Evolutionary conservation across 2,797 vertebrate genomes (phyloP).

Genomic region (Atherinosoma microstoma): DNA sequence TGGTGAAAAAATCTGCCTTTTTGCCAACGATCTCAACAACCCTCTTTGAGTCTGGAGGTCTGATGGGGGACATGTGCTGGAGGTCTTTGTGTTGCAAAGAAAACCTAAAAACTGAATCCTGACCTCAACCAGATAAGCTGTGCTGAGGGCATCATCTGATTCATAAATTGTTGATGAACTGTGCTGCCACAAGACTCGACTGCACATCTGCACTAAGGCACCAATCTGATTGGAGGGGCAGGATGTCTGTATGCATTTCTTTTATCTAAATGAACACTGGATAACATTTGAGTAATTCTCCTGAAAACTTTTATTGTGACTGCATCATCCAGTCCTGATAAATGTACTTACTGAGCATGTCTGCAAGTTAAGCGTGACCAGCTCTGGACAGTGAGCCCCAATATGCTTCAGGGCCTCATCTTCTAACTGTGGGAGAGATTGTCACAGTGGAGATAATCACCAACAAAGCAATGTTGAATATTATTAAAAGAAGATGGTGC

Average conservation of each 20-base stretch:
- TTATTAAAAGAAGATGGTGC: background rate
- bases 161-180: background rate
- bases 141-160: background rate
- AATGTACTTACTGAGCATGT: slow-evolving; percentile 91
- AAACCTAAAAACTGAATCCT: background rate
- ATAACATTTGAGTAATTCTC: background rate
- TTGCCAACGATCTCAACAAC: background rate
- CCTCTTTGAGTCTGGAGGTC: background rate
- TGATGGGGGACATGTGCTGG: background rate
- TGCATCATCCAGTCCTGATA: background rate
- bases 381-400: slow-evolving; percentile 92
- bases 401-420: slow-evolving; percentile 97
- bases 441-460: background rate
- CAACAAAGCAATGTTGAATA: background rate
- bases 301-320: background rate
- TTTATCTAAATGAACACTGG: background rate
- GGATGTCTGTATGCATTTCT: background rate
- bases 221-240: background rate
- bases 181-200: background rate
- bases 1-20: too few relatives aligned
- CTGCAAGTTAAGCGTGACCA: slow-evolving; percentile 95
- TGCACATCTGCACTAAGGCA: background rate
- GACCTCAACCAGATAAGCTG: background rate
- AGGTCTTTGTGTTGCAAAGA: background rate
- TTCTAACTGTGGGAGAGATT: slow-evolving; percentile 85